A percentile compares a stretch with the other conserved stretches of the same genome.
Conservation (phyloP, 2,888 invertebrate genomes). For the Hydriomena furcata region DNA sequence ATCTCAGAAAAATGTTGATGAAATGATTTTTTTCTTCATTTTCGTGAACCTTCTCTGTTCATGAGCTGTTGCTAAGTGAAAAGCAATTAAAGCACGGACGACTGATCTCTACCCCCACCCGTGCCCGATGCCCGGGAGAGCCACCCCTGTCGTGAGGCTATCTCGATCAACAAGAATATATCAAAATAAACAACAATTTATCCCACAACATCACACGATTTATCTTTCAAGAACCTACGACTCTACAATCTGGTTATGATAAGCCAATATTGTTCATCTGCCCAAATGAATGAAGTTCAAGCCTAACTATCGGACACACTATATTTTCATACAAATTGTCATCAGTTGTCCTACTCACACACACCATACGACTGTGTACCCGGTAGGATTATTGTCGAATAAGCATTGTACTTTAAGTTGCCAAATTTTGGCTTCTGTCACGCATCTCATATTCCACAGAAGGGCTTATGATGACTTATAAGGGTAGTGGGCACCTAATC, state of each 20-base stretch:
- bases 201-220: constrained; percentile 37
- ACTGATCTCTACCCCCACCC: constrained; percentile 75
- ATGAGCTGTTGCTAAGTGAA: constrained; percentile 84
- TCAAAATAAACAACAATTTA: constrained; percentile 58
- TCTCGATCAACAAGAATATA: constrained; percentile 72
- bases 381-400: too few relatives aligned
- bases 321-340: too few relatives aligned
- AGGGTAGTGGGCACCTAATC: too few relatives aligned
- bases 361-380: too few relatives aligned
- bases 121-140: constrained; percentile 38
- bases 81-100: constrained; percentile 84
- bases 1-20: constrained; percentile 82
- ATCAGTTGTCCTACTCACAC: too few relatives aligned
- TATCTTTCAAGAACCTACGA: not conserved
- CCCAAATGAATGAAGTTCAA: too few relatives aligned
- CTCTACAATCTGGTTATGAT: not conserved
- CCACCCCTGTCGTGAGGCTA: constrained; percentile 53
- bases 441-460: too few relatives aligned
- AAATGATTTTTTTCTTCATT: constrained; percentile 83
- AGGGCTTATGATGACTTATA: too few relatives aligned
- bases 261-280: too few relatives aligned
- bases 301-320: too few relatives aligned
- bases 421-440: too few relatives aligned
- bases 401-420: too few relatives aligned
- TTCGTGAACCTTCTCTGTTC: constrained; percentile 77